Base-by-base conservation (phyloP, 1,140 invertebrate species). In the Drosophila bifasciata region DNA sequence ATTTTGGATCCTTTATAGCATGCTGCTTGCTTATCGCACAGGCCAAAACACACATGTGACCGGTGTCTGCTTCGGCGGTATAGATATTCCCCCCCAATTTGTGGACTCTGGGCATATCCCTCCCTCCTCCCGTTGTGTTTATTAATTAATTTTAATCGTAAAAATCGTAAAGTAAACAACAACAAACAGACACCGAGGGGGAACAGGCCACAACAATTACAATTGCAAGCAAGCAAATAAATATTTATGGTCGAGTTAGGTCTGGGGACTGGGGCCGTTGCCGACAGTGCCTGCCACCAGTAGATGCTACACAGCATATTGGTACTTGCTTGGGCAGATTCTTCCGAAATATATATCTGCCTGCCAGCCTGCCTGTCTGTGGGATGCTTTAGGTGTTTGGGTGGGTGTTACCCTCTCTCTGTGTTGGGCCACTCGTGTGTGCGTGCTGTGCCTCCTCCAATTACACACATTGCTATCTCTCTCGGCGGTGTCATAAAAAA, bases 121-220 rank as follows among this genome's bases (percentile, higher is more conserved):
- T n/a, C n/a, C n/a, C n/a, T n/a, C n/a, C n/a, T n/a, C n/a, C n/a
- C n/a, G n/a, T 41, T 51, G 64, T 59, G 40, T 74, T 76, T 79
- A 70, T 83, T 78, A 78, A 78, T 80, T 80, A 61, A 76, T 76
- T 72, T 62, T 43, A 28, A 53, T 83, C 62, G 63, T 61, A 83
- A 81, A 55, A 59, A 48, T 74, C 70, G 59, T 77, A 46, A 64
- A 55, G 49, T 60, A 77, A 83, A 78, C 69, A 78, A 41, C 45
- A 25, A 60, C 55, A 58, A 69, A 15, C n/a, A 39, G 21, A 16
- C 23, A 19, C 23, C 3, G 9, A 16, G 41, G 5, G 28, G 21
- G 19, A 8, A 11, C 40, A 43, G 15, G 56, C 19, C 28, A 59
- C 49, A 41, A 45, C 40, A 66, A 74, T 48, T 73, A 73, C 57